Percentiles rank a stretch among this genome's conserved stretches.
These are phyloP conservation scores for Proisotoma minuta DNA, from an alignment of 2,888 invertebrate species.

Conservation along the genomic window DNA sequence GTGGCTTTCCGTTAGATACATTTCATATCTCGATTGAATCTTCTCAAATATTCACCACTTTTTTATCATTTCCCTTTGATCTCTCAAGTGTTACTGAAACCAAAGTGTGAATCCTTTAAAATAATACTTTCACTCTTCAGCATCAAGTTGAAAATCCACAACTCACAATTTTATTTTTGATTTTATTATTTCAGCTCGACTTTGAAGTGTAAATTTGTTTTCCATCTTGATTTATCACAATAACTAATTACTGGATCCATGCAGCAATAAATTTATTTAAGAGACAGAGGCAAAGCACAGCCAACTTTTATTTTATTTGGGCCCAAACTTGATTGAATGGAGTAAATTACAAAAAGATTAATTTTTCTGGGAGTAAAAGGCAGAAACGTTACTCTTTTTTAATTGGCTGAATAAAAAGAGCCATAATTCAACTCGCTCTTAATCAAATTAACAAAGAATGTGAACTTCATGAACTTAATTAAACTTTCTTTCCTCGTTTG, in stretches of 20 bases:
- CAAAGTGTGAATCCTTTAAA: too few species aligned
- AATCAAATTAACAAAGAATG: constrained; percentile 20
- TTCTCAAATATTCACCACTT: too few species aligned
- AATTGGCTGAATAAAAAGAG: constrained; percentile 1
- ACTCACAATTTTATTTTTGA: too few species aligned
- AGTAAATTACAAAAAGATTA: constrained; percentile 3
- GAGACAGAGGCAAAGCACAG: neutral
- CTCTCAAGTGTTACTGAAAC: too few species aligned
- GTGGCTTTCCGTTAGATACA: too few species aligned
- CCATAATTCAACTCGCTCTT: constrained; percentile 16
- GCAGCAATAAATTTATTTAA: too few species aligned
- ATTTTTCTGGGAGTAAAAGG: neutral
- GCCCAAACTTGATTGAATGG: neutral
- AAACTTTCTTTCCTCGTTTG: constrained; percentile 3
- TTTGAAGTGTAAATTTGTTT: constrained; percentile 1
- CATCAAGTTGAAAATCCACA: too few species aligned
- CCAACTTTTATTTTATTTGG: neutral
- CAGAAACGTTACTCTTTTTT: neutral
- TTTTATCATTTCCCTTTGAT: too few species aligned
- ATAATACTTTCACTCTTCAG: too few species aligned
- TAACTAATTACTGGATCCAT: too few species aligned
- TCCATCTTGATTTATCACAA: too few species aligned
- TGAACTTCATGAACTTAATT: constrained; percentile 16
- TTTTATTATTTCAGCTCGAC: neutral
- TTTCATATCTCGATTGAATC: too few species aligned